Base-by-base conservation (phyloP, 2,113 vertebrate genomes). In the Calypte anna region DNA sequence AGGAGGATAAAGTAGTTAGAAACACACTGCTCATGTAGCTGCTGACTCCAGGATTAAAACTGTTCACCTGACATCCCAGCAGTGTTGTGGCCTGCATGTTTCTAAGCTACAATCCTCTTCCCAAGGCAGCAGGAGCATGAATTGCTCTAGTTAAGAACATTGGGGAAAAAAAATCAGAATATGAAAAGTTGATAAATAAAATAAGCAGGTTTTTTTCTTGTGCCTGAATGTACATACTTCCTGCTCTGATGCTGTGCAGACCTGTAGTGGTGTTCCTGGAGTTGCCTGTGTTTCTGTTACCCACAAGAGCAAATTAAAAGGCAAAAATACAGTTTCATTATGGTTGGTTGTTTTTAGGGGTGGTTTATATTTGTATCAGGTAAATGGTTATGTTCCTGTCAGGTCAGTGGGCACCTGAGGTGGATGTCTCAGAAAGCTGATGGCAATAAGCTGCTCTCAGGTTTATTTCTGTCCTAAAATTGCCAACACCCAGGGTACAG, bases 361-460 rank as follows among this genome's bases (percentile, higher is more conserved):
- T 31, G 18, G 11, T 20, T 91, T n/a, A 1, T 38, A 5, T 67
- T 67, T 6, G 0, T 5, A 0, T 22, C 24, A 46, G 40, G 11
- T 40, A 13, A 40, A 40, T 40, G 40, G 40, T 40, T 40, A 48
- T 48, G 46, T 21, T 48, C 19, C 6, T 21, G 21, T 19, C 46
- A 48, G 48, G 53, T 78, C 24, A 55, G 36, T 13, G 22, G n/a
- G 2, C 53, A 1, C 12, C n/a, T 55, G 55, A 61, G 48, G 27
- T 43, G 28, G 55, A 3, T 40, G 0, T 10, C 25, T 22, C 12
- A 30, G 67, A 30, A 28, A n/a, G 28, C 62, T 46, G 53, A 3
- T 46, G 22, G 3, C 53, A 68, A 36, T 19, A n/a, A 81, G 8
- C 48, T 12, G 3, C 58, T 30, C 4, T 11, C 58, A 38, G 46